A percentile compares a stretch with the other conserved stretches of the same genome.
Conservation (phyloP, 2,113 vertebrate species). For the Mustela lutreola region DNA sequence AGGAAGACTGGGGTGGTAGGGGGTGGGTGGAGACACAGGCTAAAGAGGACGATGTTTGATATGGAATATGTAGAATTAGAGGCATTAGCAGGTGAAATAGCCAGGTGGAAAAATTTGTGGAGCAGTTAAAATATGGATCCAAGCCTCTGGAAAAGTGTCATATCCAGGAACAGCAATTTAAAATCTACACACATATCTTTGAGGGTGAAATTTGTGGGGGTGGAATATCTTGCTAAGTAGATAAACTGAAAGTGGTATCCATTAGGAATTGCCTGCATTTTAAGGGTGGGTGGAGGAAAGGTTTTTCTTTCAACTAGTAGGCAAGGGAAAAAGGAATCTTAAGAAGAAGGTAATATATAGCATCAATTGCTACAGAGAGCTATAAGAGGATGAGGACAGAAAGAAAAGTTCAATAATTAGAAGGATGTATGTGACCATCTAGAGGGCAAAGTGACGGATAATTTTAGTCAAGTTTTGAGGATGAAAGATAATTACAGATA, state of each 20-base stretch:
- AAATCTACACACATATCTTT: background rate
- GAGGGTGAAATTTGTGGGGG: background rate
- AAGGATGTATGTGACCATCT: background rate
- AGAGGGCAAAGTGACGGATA: background rate
- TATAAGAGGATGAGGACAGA: background rate
- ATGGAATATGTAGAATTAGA: background rate
- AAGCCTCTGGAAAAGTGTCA: background rate
- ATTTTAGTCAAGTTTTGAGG: background rate
- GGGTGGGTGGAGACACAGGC: background rate
- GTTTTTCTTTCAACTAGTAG: background rate
- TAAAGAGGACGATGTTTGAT: background rate
- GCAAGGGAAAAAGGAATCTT: background rate
- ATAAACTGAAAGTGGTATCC: background rate
- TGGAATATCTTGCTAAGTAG: background rate
- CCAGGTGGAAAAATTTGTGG: background rate
- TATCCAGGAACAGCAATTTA: background rate
- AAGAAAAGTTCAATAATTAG: background rate
- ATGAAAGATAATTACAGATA: background rate
- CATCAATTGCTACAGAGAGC: background rate
- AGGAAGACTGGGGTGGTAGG: background rate
- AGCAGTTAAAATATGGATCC: background rate
- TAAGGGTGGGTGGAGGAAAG: background rate
- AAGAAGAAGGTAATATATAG: background rate
- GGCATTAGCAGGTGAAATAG: background rate
- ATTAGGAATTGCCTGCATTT: background rate